Evolutionary conservation across 2,888 invertebrate species (phyloP).

Genomic region (Allolobophora icterica): DNA sequence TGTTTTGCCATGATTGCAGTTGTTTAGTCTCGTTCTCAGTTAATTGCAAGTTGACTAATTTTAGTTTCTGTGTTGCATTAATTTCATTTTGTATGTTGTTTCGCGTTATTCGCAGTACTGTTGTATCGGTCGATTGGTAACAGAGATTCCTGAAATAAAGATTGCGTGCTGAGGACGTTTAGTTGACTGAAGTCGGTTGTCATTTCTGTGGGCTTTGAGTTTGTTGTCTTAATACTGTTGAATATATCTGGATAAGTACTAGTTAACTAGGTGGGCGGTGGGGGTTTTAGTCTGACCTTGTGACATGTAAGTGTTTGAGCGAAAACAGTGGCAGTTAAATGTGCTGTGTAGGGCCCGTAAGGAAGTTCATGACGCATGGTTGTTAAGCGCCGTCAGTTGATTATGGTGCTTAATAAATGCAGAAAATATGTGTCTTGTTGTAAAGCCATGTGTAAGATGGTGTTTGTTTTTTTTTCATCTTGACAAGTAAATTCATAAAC

Average conservation of each 20-base stretch:
- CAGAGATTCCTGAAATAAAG: background rate
- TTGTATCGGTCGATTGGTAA: background rate
- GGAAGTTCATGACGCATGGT: background rate
- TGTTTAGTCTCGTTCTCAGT: background rate
- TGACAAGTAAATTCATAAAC: background rate
- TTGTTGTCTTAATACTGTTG: too few species aligned
- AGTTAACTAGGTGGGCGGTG: too few species aligned
- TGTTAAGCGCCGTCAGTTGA: background rate
- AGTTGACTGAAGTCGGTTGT: background rate
- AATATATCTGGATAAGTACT: too few species aligned
- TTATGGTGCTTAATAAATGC: background rate
- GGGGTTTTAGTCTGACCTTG: too few species aligned
- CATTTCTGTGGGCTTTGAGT: background rate
- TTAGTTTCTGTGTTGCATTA: background rate
- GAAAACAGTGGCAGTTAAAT: background rate
- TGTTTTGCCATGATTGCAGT: background rate
- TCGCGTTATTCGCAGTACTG: background rate
- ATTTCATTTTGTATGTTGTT: too few species aligned
- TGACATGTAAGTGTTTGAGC: too few species aligned
- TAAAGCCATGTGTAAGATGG: background rate
- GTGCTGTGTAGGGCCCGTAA: background rate
- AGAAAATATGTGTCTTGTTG: background rate
- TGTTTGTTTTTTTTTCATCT: background rate
- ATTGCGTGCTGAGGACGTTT: background rate
- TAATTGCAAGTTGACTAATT: background rate